Percentiles rank a stretch among this genome's conserved stretches.
phyloP scores from a whole-genome alignment of 2,888 invertebrate genomes.

The Scaptomyza flava region DNA sequence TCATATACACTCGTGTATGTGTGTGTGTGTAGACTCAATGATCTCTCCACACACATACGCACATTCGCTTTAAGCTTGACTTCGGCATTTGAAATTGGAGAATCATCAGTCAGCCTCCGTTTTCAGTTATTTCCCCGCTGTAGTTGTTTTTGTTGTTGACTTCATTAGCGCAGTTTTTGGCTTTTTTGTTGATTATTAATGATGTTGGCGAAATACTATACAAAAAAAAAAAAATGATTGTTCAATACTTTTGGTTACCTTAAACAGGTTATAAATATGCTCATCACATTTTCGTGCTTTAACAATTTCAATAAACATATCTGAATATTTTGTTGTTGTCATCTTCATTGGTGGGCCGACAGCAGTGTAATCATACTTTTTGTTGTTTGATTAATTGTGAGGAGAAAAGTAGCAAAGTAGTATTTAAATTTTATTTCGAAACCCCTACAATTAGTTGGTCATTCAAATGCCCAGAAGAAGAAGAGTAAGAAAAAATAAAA shows the following conservation, averaged over 20 bases:
- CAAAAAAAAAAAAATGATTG: neutral
- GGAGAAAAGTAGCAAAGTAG: constrained; percentile 2
- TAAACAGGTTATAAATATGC: constrained; percentile 60
- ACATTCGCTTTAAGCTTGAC: constrained; percentile 62
- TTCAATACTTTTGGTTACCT: constrained; percentile 32
- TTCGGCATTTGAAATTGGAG: constrained; percentile 76
- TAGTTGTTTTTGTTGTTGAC: constrained; percentile 50
- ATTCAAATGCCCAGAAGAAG: constrained; percentile 32
- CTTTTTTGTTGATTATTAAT: constrained; percentile 57
- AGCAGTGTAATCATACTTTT: constrained; percentile 14
- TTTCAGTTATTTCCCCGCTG: constrained; percentile 8
- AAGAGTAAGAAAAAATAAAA: constrained; percentile 31
- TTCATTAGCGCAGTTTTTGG: constrained; percentile 68
- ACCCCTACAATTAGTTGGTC: constrained; percentile 49
- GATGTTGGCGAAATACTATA: constrained; percentile 51
- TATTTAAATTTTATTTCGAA: constrained; percentile 3
- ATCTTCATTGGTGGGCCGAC: constrained; percentile 24
- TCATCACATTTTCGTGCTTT: neutral
- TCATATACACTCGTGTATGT: constrained; percentile 55
- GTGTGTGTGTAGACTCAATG: constrained; percentile 26
- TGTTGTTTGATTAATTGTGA: constrained; percentile 45
- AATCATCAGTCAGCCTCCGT: constrained; percentile 66
- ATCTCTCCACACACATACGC: constrained; percentile 20
- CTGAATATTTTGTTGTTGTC: neutral
- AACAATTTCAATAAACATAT: constrained; percentile 28